Percentiles rank a stretch among this genome's conserved stretches.
These are phyloP conservation scores for Antrozous pallidus DNA, from an alignment of 2,797 vertebrate species.

Conservation along the genomic window DNA sequence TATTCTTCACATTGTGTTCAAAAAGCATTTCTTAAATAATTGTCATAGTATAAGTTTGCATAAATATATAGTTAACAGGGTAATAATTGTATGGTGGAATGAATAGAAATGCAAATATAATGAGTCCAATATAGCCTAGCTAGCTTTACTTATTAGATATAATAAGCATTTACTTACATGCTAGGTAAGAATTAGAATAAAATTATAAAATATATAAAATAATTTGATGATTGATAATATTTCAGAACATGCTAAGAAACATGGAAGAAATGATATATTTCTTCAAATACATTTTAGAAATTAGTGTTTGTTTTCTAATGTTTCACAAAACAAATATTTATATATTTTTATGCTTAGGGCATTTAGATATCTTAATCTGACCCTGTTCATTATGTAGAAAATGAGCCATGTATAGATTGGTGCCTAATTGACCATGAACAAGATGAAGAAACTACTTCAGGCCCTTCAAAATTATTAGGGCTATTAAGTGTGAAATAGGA, in stretches of 20 bases:
- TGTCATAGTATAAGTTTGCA: background rate
- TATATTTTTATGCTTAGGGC: background rate
- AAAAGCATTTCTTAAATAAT: background rate
- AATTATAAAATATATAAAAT: background rate
- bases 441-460: conserved; percentile 57
- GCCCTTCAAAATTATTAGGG: conserved; percentile 51
- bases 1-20: background rate
- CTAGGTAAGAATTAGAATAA: background rate
- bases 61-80: background rate
- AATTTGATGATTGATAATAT: background rate
- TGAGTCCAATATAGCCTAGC: background rate
- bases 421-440: conserved; percentile 54
- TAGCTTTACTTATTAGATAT: background rate
- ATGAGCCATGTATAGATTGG: conserved; percentile 61
- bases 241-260: background rate
- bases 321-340: background rate
- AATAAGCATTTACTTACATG: background rate
- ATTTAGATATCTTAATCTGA: conserved; percentile 52
- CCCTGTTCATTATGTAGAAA: conserved; percentile 67
- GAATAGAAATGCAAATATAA: background rate
- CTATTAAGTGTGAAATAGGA: conserved; percentile 62
- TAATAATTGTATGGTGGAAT: background rate
- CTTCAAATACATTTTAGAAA: background rate
- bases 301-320: conserved; percentile 5
- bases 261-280: background rate